phyloP scores from a whole-genome alignment of 2,888 invertebrate genomes.

The Drosophila mimetica region DNA sequence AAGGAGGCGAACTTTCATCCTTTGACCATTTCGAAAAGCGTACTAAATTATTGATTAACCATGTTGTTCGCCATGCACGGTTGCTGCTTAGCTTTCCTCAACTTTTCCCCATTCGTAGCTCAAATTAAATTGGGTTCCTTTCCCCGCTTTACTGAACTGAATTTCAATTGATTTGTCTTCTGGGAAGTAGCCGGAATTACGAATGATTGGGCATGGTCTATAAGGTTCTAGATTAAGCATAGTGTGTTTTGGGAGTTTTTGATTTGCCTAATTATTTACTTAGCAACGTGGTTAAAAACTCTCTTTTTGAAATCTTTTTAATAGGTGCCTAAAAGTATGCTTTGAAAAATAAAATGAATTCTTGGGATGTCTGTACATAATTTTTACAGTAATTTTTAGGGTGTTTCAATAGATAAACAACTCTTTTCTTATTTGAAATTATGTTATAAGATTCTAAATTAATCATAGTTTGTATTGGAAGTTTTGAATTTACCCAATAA shows the following conservation, averaged over 20 bases:
- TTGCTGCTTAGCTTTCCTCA: conserved; percentile 31
- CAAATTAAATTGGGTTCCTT: conserved; percentile 30
- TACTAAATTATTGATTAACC: conserved; percentile 72
- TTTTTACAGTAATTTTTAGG: too few species aligned
- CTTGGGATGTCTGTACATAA: too few species aligned
- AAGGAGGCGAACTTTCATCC: conserved; percentile 12
- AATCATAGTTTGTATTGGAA: too few species aligned
- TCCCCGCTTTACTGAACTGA: conserved; percentile 19
- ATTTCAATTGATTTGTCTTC: conserved; percentile 27
- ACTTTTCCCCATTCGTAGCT: conserved; percentile 25
- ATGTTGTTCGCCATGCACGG: conserved; percentile 44
- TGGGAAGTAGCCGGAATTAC: neutral
- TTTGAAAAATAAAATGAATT: too few species aligned
- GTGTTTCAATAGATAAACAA: too few species aligned
- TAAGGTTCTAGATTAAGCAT: neutral
- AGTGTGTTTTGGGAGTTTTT: neutral
- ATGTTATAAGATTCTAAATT: too few species aligned
- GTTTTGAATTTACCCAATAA: too few species aligned
- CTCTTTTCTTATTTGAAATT: too few species aligned
- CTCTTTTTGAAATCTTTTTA: neutral
- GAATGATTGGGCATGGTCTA: neutral
- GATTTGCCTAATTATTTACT: neutral
- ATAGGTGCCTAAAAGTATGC: neutral
- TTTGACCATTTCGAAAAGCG: conserved; percentile 38
- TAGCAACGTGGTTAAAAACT: too few species aligned